Conservation (phyloP, 2,888 invertebrate genomes). For the Xiphydria camelus region DNA sequence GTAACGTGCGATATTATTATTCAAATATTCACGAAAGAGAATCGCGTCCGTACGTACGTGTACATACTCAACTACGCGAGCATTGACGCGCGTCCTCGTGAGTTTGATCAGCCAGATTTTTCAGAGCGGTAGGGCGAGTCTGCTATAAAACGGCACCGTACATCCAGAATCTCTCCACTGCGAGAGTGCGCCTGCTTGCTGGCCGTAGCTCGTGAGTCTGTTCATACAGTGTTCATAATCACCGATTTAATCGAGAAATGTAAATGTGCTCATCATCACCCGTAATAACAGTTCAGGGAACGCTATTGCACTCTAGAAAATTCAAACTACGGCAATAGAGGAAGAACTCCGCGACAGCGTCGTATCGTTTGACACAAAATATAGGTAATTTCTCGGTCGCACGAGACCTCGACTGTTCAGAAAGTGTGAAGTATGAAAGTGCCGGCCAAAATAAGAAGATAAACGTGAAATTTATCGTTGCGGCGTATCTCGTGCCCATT, state of each 20-base stretch:
- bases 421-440: constrained; percentile 38
- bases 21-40: too few species aligned
- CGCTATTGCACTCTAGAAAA: too few species aligned
- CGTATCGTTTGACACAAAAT: too few species aligned
- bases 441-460: background rate
- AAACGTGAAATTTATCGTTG: background rate
- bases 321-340: too few species aligned
- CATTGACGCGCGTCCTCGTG: constrained; percentile 8
- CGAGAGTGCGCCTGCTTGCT: constrained; percentile 16
- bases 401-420: too few species aligned
- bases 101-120: constrained; percentile 21
- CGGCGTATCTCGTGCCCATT: background rate
- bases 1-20: too few species aligned
- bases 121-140: constrained; percentile 34
- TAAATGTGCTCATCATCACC: too few species aligned
- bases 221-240: background rate
- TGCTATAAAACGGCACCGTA: constrained; percentile 42
- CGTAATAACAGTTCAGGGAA: too few species aligned
- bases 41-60: too few species aligned
- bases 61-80: background rate
- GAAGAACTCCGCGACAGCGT: too few species aligned
- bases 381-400: too few species aligned
- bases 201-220: background rate
- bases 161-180: constrained; percentile 41
- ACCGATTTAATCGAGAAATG: too few species aligned